These are phyloP conservation scores for Papilio gigon DNA, from an alignment of 2,888 invertebrate species.

Conservation along the genomic window DNA sequence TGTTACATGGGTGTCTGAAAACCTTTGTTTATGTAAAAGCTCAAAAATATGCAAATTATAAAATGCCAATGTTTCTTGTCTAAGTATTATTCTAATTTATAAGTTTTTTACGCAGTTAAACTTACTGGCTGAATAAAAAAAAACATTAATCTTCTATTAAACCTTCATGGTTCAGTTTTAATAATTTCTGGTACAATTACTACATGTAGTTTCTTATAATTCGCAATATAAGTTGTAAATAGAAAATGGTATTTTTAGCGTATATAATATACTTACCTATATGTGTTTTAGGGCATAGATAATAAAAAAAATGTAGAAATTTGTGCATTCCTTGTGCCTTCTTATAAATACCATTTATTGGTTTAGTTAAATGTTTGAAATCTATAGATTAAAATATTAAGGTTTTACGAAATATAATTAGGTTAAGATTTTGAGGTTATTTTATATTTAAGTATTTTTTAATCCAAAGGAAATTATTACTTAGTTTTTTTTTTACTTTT, in stretches of 20 bases:
- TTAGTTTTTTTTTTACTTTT: constrained; percentile 9
- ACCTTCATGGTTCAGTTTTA: background rate
- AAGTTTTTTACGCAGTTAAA: constrained; percentile 1
- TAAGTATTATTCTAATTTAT: background rate
- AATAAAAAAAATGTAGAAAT: constrained; percentile 41
- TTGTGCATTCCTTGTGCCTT: constrained; percentile 81
- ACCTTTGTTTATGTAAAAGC: background rate
- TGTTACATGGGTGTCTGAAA: background rate
- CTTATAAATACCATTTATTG: constrained; percentile 46
- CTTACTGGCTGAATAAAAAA: background rate
- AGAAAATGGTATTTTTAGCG: background rate
- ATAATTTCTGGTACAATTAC: too few relatives aligned
- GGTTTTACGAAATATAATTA: background rate
- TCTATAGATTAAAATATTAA: constrained; percentile 12
- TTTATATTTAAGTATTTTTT: background rate
- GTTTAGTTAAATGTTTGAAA: constrained; percentile 3
- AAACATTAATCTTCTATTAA: too few relatives aligned
- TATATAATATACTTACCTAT: background rate
- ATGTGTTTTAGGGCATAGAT: background rate
- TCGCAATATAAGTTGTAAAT: background rate
- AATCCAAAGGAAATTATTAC: background rate
- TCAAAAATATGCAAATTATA: constrained; percentile 11
- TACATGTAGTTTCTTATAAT: background rate
- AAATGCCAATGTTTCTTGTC: background rate
- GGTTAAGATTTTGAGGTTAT: background rate